Base-by-base conservation (phyloP, 2,888 invertebrate species). In the Heliconius cydno region DNA sequence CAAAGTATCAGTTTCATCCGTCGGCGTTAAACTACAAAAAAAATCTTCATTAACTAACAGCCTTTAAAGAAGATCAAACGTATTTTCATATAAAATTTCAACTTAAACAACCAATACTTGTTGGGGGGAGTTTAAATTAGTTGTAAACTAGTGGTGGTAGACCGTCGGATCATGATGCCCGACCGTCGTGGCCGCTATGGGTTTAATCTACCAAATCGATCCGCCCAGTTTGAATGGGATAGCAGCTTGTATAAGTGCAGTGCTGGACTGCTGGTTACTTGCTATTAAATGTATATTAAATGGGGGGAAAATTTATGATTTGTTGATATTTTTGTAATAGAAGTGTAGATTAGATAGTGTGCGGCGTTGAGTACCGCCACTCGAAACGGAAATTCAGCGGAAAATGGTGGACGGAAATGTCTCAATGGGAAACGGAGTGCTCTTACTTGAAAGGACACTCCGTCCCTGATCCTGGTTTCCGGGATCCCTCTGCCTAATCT, bases 131-230 rank as follows among this genome's bases (percentile, higher is more conserved):
- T 76, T 76, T 72, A 76, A 82, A 82, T 83, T 81, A 80, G 82
- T 79, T 83, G 80, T 82, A 71, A 81, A 82, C 70, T 81, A 76
- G 82, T 79, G 73, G 83, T 28, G 83, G 82, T 77, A 25, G 68
- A 81, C 81, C 83, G 68, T 63, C 67, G 81, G 79, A 78, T 81
- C 72, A 77, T 76, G 81, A 75, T 76, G 75, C 22, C 71, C 78
- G 80, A 78, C 80, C 80, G 70, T 71, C 70, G 74, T 52, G 73
- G 67, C 73, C 76, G 73, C 81, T 77, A 66, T 46, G 67, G 63
- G 80, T 78, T 83, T 83, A 83, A 83, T 83, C 83, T 82, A 80
- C 79, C 78, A 81, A 76, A 84, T 83, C 81, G 82, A 83, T 83
- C 63, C 73, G 77, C 82, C 75, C 30, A 73, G 78, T 82, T 84